phyloP scores from a whole-genome alignment of 2,888 invertebrate genomes.

The Neoitamus cyanurus region DNA sequence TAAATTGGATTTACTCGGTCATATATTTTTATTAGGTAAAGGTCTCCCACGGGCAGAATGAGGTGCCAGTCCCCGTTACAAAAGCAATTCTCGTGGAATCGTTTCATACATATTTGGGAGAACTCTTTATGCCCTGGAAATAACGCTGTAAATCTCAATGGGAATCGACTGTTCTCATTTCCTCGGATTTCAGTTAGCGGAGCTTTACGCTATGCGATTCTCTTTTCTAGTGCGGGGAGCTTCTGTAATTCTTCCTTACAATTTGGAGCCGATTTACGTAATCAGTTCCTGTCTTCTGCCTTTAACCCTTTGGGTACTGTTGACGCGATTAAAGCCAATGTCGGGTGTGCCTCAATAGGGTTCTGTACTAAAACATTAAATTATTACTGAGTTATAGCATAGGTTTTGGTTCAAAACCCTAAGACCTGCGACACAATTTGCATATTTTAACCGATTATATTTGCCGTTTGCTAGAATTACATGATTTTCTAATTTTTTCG shows the following conservation, averaged over 20 bases:
- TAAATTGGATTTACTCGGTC: neutral
- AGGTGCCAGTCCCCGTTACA: neutral
- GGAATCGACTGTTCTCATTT: neutral
- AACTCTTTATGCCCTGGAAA: neutral
- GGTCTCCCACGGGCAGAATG: neutral
- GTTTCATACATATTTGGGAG: neutral
- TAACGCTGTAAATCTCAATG: neutral
- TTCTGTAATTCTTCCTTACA: neutral
- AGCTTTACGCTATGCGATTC: neutral
- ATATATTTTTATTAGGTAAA: neutral
- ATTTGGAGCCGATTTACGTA: too few relatives aligned
- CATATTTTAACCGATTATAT: too few relatives aligned
- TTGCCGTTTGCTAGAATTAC: too few relatives aligned
- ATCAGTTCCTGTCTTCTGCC: too few relatives aligned
- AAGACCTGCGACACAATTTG: too few relatives aligned
- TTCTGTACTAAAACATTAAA: too few relatives aligned
- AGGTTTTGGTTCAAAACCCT: too few relatives aligned
- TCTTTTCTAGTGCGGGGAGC: neutral
- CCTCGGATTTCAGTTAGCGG: neutral
- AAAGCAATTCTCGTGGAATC: neutral
- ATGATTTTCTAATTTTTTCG: too few relatives aligned
- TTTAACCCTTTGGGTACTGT: too few relatives aligned
- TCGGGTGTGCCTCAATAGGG: too few relatives aligned
- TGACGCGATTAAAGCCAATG: too few relatives aligned
- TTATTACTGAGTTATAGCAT: too few relatives aligned